Conservation (phyloP, 2,797 vertebrate genomes). For the Coregonus suidteri region DNA sequence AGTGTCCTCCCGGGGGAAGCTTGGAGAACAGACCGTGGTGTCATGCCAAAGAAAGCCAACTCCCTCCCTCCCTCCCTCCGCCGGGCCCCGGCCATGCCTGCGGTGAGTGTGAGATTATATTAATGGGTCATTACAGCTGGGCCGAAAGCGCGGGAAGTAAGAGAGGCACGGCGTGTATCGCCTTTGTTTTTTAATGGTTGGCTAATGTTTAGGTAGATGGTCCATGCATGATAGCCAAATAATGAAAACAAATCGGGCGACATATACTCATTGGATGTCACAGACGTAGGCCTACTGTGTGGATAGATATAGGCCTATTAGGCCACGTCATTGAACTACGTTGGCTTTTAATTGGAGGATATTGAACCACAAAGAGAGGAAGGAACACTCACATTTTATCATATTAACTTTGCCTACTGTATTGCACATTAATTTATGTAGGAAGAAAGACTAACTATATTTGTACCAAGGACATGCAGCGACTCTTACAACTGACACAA, state of each 20-base stretch:
- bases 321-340: not conserved
- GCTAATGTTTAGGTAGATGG: slow-evolving; percentile 63
- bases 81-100: slow-evolving; percentile 43
- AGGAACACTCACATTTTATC: not conserved
- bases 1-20: slow-evolving; percentile 65
- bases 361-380: slow-evolving; percentile 4
- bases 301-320: slow-evolving; percentile 36
- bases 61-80: slow-evolving; percentile 10
- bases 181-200: slow-evolving; percentile 71
- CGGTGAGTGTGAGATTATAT: slow-evolving; percentile 68
- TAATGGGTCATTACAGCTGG: slow-evolving; percentile 29
- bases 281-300: slow-evolving; percentile 9
- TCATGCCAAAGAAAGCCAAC: slow-evolving; percentile 72
- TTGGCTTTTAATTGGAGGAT: slow-evolving; percentile 34
- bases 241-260: slow-evolving; percentile 58
- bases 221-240: slow-evolving; percentile 50
- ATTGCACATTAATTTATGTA: too few relatives aligned
- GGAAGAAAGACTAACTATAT: too few relatives aligned
- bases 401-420: not conserved
- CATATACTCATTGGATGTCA: slow-evolving; percentile 4
- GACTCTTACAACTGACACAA: too few relatives aligned
- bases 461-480: too few relatives aligned
- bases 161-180: slow-evolving; percentile 38
- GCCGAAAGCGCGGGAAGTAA: slow-evolving; percentile 62
- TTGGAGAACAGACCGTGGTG: slow-evolving; percentile 60